These are phyloP conservation scores for Napeogenes sylphis DNA, from an alignment of 2,888 invertebrate species.

Conservation along the genomic window DNA sequence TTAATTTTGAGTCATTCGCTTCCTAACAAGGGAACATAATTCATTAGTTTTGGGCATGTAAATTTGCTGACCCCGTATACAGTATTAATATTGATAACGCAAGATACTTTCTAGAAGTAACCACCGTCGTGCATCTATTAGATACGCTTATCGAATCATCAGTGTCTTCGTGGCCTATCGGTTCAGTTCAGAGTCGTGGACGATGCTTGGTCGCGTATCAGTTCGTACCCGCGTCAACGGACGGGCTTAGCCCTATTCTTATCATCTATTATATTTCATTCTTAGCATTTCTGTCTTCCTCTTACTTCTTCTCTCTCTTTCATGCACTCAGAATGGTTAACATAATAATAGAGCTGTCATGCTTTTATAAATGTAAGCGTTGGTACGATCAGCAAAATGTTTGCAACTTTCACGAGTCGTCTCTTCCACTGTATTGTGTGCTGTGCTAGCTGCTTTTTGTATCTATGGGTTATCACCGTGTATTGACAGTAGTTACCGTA, in stretches of 20 bases:
- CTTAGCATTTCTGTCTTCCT: constrained; percentile 33
- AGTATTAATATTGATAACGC: constrained; percentile 55
- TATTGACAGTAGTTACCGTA: constrained; percentile 65
- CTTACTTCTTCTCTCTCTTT: constrained; percentile 59
- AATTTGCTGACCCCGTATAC: constrained; percentile 68
- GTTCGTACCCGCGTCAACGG: constrained; percentile 32
- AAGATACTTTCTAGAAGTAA: constrained; percentile 61
- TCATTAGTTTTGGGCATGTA: constrained; percentile 76
- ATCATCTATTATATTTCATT: constrained; percentile 24
- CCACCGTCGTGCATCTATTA: constrained; percentile 72
- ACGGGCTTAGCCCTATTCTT: constrained; percentile 12
- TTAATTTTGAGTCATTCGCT: constrained; percentile 69
- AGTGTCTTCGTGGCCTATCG: constrained; percentile 59
- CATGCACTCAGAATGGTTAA: constrained; percentile 66
- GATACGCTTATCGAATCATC: constrained; percentile 67
- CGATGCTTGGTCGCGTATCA: constrained; percentile 47
- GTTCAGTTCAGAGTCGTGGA: constrained; percentile 49
- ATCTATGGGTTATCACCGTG: constrained; percentile 75
- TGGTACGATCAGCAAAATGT: constrained; percentile 73
- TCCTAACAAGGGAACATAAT: constrained; percentile 74
- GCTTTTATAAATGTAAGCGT: constrained; percentile 76
- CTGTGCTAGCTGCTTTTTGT: constrained; percentile 78
- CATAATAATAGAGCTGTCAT: constrained; percentile 76
- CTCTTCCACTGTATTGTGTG: constrained; percentile 77
- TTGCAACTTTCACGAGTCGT: constrained; percentile 75